These are phyloP conservation scores for Ranitomeya imitator DNA, from an alignment of 2,113 vertebrate genomes.

Conservation along the genomic window DNA sequence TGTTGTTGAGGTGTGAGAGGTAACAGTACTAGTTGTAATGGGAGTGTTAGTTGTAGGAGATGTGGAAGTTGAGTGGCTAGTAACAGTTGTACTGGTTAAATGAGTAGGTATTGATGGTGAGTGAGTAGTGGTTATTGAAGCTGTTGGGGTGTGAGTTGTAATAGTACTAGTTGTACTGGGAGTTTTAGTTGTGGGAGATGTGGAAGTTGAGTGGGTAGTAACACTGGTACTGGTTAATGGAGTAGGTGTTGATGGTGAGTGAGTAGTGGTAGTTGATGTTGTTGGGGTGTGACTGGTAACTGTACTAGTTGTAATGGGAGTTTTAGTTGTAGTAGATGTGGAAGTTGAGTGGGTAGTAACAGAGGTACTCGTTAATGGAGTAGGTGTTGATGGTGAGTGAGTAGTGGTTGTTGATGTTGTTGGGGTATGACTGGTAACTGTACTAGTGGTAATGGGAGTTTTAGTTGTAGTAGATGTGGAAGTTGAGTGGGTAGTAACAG, in stretches of 20 bases:
- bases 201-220: not conserved
- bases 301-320: not conserved
- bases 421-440: too few relatives aligned
- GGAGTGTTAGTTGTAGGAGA: too few relatives aligned
- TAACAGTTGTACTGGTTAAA: not conserved
- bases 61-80: not conserved
- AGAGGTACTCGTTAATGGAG: too few relatives aligned
- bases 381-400: not conserved
- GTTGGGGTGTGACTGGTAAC: not conserved
- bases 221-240: not conserved
- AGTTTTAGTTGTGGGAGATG: not conserved
- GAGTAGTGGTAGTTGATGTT: not conserved
- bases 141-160: not conserved
- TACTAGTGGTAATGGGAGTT: too few relatives aligned
- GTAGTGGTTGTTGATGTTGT: not conserved
- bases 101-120: not conserved
- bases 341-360: too few relatives aligned
- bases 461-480: too few relatives aligned
- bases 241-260: not conserved
- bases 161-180: not conserved
- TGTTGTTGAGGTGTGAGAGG: too few relatives aligned
- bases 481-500: too few relatives aligned
- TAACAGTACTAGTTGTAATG: too few relatives aligned
- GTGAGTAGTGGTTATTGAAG: constrained; percentile 18
- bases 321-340: not conserved